Evolutionary conservation across 2,888 invertebrate species (phyloP).

Genomic region (Silvanus unidentatus): DNA sequence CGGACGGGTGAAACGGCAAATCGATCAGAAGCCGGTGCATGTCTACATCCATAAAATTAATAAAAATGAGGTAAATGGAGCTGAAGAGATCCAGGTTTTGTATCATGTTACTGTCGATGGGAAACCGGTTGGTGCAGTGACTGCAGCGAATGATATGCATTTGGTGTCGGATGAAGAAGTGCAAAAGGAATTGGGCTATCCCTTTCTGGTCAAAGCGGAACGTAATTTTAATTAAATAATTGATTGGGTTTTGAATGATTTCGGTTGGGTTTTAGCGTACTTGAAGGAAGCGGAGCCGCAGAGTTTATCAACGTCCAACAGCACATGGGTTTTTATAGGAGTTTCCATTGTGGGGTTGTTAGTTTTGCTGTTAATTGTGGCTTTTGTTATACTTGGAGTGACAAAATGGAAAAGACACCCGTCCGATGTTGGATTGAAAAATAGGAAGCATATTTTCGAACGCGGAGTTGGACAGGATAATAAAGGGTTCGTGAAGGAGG

Average conservation of each 20-base stretch:
- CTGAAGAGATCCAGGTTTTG: conserved; percentile 56
- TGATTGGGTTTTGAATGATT: too few species aligned
- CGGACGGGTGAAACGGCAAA: conserved; percentile 33
- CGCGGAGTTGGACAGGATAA: conserved; percentile 37
- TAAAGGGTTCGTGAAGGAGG: conserved; percentile 39
- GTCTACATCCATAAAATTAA: conserved; percentile 65
- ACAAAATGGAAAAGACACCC: conserved; percentile 47
- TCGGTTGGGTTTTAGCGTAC: conserved; percentile 53
- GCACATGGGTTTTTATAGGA: conserved; percentile 61
- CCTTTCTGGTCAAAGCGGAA: conserved; percentile 76
- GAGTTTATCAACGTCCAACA: conserved; percentile 50
- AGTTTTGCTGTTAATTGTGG: conserved; percentile 53
- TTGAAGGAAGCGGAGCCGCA: conserved; percentile 60
- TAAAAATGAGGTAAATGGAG: conserved; percentile 45
- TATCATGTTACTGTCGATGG: conserved; percentile 78
- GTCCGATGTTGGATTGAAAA: conserved; percentile 30
- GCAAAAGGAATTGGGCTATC: conserved; percentile 65
- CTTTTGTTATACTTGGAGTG: conserved; percentile 49
- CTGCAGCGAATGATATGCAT: conserved; percentile 78
- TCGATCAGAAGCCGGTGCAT: conserved; percentile 50
- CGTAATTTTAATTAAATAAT: too few species aligned
- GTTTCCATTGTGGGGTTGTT: conserved; percentile 57
- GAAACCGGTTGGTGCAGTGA: conserved; percentile 70
- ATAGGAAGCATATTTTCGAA: conserved; percentile 39
- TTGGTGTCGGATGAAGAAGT: conserved; percentile 75